Percentiles rank a stretch among this genome's conserved stretches.
Conservation (phyloP, 2,888 invertebrate species). For the Alcis repandata region DNA sequence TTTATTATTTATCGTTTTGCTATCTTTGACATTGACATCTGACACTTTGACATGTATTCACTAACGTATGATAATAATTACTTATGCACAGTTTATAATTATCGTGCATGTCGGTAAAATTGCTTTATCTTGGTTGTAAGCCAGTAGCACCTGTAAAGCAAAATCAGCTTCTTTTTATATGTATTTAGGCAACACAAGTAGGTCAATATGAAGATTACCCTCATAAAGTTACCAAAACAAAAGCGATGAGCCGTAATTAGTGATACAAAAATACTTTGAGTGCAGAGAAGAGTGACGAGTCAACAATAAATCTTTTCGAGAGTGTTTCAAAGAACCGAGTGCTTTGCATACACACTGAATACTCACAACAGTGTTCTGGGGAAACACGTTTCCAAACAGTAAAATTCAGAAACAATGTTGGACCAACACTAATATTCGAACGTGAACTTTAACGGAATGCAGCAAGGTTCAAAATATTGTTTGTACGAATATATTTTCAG, state of each 20-base stretch:
- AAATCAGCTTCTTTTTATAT: too few species aligned
- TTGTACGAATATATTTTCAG: conserved; percentile 1
- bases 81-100: too few species aligned
- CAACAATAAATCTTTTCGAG: conserved; percentile 48
- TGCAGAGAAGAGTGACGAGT: conserved; percentile 26
- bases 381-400: conserved; percentile 50
- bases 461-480: conserved; percentile 10
- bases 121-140: too few species aligned
- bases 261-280: conserved; percentile 19
- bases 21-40: not conserved
- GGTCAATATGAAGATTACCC: not conserved
- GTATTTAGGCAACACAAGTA: not conserved
- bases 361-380: conserved; percentile 52
- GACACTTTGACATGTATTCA: not conserved
- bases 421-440: not conserved
- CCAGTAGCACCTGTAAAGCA: too few species aligned
- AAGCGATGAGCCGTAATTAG: conserved; percentile 21
- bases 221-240: conserved; percentile 2
- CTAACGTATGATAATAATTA: too few species aligned
- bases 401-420: conserved; percentile 36
- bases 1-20: not conserved
- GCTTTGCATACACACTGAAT: conserved; percentile 22
- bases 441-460: conserved; percentile 9
- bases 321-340: conserved; percentile 54
- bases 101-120: too few species aligned